Evolutionary conservation across 1,140 invertebrate species (phyloP).

Genomic region (Ericerus pela): DNA sequence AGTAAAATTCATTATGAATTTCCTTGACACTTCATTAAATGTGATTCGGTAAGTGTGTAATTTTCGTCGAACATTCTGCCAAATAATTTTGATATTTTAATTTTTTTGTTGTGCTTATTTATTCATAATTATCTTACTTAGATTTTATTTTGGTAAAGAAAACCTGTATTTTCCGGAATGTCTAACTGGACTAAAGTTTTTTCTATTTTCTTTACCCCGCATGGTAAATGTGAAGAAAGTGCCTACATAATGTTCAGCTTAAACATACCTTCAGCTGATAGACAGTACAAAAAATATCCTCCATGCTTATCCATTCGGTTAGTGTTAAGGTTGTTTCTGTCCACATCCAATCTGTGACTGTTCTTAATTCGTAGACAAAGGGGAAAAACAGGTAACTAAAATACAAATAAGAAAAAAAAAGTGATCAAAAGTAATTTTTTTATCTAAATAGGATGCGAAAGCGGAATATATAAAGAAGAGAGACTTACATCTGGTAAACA

Average conservation of each 20-base stretch:
- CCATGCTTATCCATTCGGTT: constrained; percentile 17
- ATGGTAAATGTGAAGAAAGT: neutral
- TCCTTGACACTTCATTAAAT: too few relatives aligned
- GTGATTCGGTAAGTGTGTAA: too few relatives aligned
- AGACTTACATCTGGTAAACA: neutral
- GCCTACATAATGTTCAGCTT: too few relatives aligned
- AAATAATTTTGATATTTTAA: too few relatives aligned
- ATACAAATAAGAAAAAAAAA: too few relatives aligned
- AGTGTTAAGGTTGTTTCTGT: constrained; percentile 13
- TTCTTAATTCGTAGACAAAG: constrained; percentile 14
- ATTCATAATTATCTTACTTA: too few relatives aligned
- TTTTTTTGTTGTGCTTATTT: too few relatives aligned
- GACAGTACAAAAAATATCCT: constrained; percentile 7
- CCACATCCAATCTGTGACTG: constrained; percentile 15
- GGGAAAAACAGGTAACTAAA: constrained; percentile 14
- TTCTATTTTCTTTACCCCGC: neutral
- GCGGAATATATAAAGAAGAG: neutral
- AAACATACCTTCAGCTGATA: constrained; percentile 12
- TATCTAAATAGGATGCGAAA: neutral
- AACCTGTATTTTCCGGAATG: neutral
- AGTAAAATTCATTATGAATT: too few relatives aligned
- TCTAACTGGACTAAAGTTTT: neutral
- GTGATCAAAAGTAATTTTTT: neutral
- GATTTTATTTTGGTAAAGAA: too few relatives aligned
- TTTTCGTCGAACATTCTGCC: too few relatives aligned